Evolutionary conservation across 2,113 vertebrate genomes (phyloP).

Genomic region (Centrocercus urophasianus): DNA sequence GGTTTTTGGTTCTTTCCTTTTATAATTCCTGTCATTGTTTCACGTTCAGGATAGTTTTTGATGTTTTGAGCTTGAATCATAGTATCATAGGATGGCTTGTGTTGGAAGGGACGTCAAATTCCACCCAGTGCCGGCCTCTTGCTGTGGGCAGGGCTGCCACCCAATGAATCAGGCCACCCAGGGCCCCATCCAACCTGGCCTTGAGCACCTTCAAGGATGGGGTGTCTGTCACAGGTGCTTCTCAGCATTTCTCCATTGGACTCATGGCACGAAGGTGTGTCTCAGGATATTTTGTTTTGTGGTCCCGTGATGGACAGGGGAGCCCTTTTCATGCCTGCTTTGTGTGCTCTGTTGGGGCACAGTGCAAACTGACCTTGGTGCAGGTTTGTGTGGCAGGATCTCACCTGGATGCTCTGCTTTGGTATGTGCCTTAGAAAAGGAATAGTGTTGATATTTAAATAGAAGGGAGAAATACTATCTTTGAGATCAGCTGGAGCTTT

Average conservation of each 20-base stretch:
- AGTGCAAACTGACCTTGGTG: background rate
- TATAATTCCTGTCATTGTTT: background rate
- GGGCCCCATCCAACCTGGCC: too few species aligned
- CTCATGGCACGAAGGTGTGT: background rate
- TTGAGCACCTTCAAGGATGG: too few species aligned
- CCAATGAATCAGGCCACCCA: too few species aligned
- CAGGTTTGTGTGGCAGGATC: background rate
- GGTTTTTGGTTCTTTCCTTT: background rate
- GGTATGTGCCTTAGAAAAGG: background rate
- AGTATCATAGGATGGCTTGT: too few species aligned
- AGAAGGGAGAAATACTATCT: background rate
- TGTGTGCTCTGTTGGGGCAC: background rate
- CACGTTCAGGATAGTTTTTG: background rate
- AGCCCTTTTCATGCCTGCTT: rapidly evolving
- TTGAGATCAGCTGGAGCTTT: background rate
- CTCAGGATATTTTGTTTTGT: background rate
- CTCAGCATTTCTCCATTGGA: background rate
- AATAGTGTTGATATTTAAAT: background rate
- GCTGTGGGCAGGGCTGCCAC: too few species aligned
- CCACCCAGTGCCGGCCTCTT: too few species aligned
- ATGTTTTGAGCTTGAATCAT: background rate
- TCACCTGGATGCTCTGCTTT: background rate
- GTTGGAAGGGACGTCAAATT: too few species aligned
- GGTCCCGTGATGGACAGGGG: background rate
- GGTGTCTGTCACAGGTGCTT: background rate